phyloP scores from a whole-genome alignment of 2,113 vertebrate species.

The Entelurus aequoreus region DNA sequence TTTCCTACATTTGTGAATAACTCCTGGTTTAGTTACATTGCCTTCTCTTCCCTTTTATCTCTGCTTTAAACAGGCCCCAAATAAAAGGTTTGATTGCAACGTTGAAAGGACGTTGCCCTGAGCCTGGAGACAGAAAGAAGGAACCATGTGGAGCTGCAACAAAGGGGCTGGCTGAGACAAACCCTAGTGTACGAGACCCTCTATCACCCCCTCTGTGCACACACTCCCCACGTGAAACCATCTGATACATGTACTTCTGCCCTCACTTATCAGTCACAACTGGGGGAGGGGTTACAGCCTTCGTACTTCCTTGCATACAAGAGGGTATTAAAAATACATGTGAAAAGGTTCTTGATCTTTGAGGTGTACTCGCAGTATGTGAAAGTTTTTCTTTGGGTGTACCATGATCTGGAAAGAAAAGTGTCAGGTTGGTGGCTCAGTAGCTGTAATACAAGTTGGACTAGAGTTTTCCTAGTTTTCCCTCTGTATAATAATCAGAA shows the following conservation, averaged over 20 bases:
- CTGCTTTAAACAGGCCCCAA: not conserved
- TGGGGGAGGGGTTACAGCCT: conserved; percentile 58
- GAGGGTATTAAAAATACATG: conserved; percentile 30
- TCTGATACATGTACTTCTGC: conserved; percentile 71
- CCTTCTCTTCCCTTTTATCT: not conserved
- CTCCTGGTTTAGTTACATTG: not conserved
- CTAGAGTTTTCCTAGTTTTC: not conserved
- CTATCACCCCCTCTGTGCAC: conserved; percentile 40
- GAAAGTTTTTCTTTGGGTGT: conserved; percentile 4
- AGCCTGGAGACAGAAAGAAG: conserved; percentile 70
- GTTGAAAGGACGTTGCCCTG: conserved; percentile 16
- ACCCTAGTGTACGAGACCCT: conserved; percentile 58
- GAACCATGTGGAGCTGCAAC: conserved; percentile 70
- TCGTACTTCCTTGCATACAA: conserved; percentile 21
- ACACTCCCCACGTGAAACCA: conserved; percentile 66
- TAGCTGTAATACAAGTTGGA: conserved; percentile 25
- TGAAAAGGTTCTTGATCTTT: conserved; percentile 39
- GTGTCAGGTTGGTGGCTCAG: conserved; percentile 30
- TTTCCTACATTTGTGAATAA: not conserved
- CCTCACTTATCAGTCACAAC: conserved; percentile 69
- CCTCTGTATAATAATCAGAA: no score
- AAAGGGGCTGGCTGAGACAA: conserved; percentile 66
- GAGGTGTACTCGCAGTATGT: conserved; percentile 7
- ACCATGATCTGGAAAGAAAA: conserved; percentile 16
- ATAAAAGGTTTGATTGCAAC: not conserved